Conservation (phyloP, 2,888 invertebrate species). For the Ennomos quercinarius region DNA sequence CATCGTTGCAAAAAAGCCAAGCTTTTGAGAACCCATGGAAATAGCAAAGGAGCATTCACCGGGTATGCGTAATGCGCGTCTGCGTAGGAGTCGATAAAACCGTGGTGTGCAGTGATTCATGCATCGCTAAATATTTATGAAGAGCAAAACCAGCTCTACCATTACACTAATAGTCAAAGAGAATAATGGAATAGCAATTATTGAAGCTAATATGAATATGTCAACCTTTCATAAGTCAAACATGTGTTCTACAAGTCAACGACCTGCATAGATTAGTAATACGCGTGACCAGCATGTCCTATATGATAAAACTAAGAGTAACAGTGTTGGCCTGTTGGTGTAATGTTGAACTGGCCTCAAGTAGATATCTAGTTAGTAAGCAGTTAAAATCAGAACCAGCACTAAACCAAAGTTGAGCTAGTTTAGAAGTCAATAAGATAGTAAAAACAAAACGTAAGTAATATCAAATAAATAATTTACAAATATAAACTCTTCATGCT, state of each 20-base stretch:
- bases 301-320: slow-evolving; percentile 9
- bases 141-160: slow-evolving; percentile 13
- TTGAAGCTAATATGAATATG: slow-evolving; percentile 19
- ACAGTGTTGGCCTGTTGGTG: background rate
- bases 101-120: slow-evolving; percentile 37
- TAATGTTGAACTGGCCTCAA: no score
- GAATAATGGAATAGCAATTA: slow-evolving; percentile 15
- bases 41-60: slow-evolving; percentile 41
- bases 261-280: slow-evolving; percentile 45
- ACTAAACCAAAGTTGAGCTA: no score
- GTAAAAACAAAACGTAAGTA: no score
- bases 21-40: slow-evolving; percentile 28
- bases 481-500: no score
- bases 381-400: no score
- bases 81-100: slow-evolving; percentile 56
- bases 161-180: slow-evolving; percentile 17
- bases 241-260: slow-evolving; percentile 46
- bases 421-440: no score
- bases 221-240: slow-evolving; percentile 30
- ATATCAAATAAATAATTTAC: no score
- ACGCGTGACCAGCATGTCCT: slow-evolving; percentile 41
- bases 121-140: slow-evolving; percentile 24
- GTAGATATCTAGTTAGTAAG: no score
- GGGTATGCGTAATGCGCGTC: slow-evolving; percentile 51
- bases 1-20: slow-evolving; percentile 38